Conservation (phyloP, 92 coral and sea anemone species). For the Heliopora coerulea region DNA sequence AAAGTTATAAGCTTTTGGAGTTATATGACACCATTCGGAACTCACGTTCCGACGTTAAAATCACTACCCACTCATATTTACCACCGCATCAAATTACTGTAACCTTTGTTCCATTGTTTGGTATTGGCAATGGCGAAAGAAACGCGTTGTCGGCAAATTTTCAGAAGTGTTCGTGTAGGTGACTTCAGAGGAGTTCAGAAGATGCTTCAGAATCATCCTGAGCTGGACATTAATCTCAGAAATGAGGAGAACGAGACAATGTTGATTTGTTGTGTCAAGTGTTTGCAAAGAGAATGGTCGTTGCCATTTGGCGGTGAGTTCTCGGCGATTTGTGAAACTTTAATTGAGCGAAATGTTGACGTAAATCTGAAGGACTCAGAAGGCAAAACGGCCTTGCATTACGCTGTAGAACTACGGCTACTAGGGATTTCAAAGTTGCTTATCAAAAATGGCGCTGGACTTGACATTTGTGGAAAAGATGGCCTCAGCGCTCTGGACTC, state of each 20-base stretch:
- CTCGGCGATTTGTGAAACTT: constrained; percentile 6
- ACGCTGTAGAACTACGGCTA: constrained; percentile 10
- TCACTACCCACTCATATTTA: no score
- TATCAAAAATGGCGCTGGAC: constrained; percentile 16
- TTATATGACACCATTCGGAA: no score
- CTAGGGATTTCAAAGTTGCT: neutral
- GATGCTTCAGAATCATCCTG: neutral
- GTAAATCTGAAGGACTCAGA: constrained; percentile 1
- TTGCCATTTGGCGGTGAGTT: constrained; percentile 22
- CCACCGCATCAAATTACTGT: neutral
- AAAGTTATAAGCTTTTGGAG: no score
- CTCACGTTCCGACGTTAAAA: no score
- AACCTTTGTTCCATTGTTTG: neutral
- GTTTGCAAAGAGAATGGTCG: constrained; percentile 19
- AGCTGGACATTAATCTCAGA: constrained; percentile 8
- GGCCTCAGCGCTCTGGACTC: constrained; percentile 14
- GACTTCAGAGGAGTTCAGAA: neutral
- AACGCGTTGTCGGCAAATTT: neutral
- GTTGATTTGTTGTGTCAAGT: constrained; percentile 27
- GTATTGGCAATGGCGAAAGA: neutral
- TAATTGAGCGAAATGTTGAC: constrained; percentile 23
- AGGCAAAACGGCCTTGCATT: constrained; percentile 29
- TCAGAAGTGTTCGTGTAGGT: constrained; percentile 15
- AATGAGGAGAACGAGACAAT: constrained; percentile 17
- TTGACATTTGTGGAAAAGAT: constrained; percentile 3